Evolutionary conservation across 1,140 invertebrate genomes (phyloP), one percentile per base, ranked within the genome.

Genomic region (Zaprionus nigranus): DNA sequence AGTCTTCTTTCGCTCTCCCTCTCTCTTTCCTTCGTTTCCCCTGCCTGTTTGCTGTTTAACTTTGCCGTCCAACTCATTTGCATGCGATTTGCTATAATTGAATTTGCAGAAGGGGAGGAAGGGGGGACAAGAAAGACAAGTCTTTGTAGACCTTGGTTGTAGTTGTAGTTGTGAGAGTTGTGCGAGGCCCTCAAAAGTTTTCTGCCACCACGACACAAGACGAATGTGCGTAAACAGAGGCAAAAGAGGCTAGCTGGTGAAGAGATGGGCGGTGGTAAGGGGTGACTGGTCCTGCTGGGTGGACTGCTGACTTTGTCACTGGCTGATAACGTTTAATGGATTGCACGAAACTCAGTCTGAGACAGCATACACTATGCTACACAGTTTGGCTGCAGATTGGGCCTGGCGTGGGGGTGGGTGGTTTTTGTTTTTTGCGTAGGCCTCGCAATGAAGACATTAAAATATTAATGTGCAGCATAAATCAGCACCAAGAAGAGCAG

Each of bases 391-490:
- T 28, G 26, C 30, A 11, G 9, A 34, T 30, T 22, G 69, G 13
- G 28, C n/a, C 56, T 17, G 56, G 56, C 30, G 11, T 53, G 53
- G 26, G 66, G 77, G n/a, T n/a, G n/a, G 81, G 59, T 79, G 64
- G 40, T 77, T 75, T 82, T 78, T 79, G 66, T 66, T 71, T 81
- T 66, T 54, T 71, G 62, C 73, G 60, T 79, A 84, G 70, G 78
- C 66, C 66, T 43, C 58, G 78, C 88, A 81, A 90, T 90, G 86
- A 91, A 90, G 86, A 91, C 87, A 90, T 90, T 90, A 83, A 91
- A 90, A 91, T 87, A 91, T 90, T 90, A 91, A 90, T 90, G 87
- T 81, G 70, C 72, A 70, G 82, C 78, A 91, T 90, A 91, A 90
- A 90, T 90, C 87, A 90, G 83, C 53, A 26, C 49, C 26, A 38